These are phyloP conservation scores for Hyla sarda DNA, from an alignment of 2,113 vertebrate genomes.

Conservation along the genomic window DNA sequence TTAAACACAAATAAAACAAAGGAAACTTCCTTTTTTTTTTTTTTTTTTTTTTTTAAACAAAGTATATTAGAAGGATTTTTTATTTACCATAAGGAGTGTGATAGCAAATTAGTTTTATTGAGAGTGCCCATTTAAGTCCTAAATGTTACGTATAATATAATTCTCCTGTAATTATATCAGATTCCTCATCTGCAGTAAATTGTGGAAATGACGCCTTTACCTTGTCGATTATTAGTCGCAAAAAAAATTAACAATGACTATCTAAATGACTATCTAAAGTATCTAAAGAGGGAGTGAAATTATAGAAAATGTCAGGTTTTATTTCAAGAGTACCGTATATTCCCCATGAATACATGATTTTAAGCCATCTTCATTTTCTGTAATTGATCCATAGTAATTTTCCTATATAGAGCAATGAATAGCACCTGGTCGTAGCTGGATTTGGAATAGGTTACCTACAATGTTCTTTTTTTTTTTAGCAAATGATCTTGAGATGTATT, in stretches of 20 bases:
- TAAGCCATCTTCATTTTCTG: conserved; percentile 14
- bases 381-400: background rate
- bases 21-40: too few relatives aligned
- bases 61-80: too few relatives aligned
- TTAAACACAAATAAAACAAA: too few relatives aligned
- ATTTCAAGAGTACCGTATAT: background rate
- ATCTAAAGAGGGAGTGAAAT: background rate
- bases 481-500: background rate
- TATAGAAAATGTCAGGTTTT: background rate
- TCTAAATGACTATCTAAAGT: too few relatives aligned
- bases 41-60: too few relatives aligned
- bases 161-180: background rate
- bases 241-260: background rate
- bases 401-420: conserved; percentile 6
- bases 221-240: background rate
- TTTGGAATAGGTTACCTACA: background rate
- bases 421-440: background rate
- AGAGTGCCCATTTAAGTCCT: too few relatives aligned
- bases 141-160: too few relatives aligned
- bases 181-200: background rate
- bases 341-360: background rate
- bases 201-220: background rate
- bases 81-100: too few relatives aligned
- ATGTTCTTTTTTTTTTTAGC: background rate
- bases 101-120: too few relatives aligned